A percentile compares a stretch with the other conserved stretches of the same genome.
Evolutionary conservation across 2,113 vertebrate species (phyloP).

Genomic region (Grallaria varia): DNA sequence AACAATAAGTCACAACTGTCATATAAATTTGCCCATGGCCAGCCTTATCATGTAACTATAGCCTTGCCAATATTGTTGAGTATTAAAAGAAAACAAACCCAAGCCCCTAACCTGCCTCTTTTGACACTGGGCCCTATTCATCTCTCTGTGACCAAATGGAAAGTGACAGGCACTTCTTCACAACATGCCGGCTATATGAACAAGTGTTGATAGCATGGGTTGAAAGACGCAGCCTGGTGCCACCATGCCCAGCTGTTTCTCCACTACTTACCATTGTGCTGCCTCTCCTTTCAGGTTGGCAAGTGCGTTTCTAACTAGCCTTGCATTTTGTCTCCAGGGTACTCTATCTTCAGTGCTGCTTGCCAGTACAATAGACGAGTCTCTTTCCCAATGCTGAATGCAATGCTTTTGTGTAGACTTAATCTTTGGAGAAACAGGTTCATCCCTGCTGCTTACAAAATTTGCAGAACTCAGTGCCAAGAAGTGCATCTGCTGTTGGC

Average conservation of each 20-base stretch:
- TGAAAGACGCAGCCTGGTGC: slow-evolving; percentile 76
- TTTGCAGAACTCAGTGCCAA: slow-evolving; percentile 53
- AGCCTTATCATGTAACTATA: not conserved
- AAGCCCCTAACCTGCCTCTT: not conserved
- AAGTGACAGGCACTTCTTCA: slow-evolving; percentile 57
- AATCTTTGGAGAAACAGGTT: slow-evolving; percentile 65
- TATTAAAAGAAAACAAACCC: slow-evolving; percentile 21
- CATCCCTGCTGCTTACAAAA: slow-evolving; percentile 63
- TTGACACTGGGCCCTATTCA: slow-evolving; percentile 36
- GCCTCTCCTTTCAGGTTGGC: slow-evolving; percentile 43
- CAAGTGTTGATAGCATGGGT: slow-evolving; percentile 61
- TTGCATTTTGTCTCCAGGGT: slow-evolving; percentile 59
- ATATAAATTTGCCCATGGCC: not conserved
- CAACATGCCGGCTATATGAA: slow-evolving; percentile 13
- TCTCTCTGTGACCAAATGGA: slow-evolving; percentile 64
- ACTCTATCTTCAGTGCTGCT: slow-evolving; percentile 58
- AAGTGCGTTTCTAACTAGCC: slow-evolving; percentile 44
- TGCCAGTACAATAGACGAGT: slow-evolving; percentile 61
- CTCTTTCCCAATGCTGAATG: slow-evolving; percentile 49
- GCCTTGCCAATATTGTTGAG: slow-evolving; percentile 23
- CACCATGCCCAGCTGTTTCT: slow-evolving; percentile 69
- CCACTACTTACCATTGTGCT: slow-evolving; percentile 60
- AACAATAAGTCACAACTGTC: not conserved
- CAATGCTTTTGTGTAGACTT: slow-evolving; percentile 50
- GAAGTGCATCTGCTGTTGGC: slow-evolving; percentile 72